Base-by-base conservation (phyloP, 2,797 vertebrate genomes). In the Alectoris magna region DNA sequence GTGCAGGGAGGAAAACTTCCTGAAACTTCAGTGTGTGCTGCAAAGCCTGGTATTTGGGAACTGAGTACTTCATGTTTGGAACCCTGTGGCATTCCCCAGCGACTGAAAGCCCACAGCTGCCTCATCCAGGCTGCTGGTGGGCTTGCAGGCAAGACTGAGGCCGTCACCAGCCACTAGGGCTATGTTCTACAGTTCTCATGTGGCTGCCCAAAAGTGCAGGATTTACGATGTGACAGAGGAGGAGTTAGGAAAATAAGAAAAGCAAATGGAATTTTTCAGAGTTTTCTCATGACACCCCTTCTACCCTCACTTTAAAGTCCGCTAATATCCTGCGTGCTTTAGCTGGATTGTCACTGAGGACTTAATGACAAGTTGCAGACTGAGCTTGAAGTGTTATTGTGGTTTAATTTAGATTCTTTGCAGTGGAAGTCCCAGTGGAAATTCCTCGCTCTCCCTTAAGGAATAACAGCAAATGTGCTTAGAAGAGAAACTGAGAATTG, bases 371-470 rank as follows among this genome's bases (percentile, higher is more conserved):
- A 75, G 56, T 84, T 94, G 56, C 34, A 73, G 67, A n/a, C 90
- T 88, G 60, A 75, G 67, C 60, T 87, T 75, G 76, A 87, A 62
- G 58, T 76, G 73, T 91, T 91, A 62, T 9, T 88, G 89, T 75
- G 46, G 51, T 90, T 96, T 94, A 91, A 93, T 91, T 91, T 86
- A 80, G 91, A 66, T 88, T 85, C 67, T 84, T 92, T 75, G 31
- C 2, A 1, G 67, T 84, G 49, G 66, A 92, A 93, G 49, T 77
- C 84, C 44, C 81, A 39, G 38, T 3, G 3, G 80, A 91, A 90
- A 71, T 83, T 64, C 34, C 71, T 68, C 21, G 2, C n/a, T 94
- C 88, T 79, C 44, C 81, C 79, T 69, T 91, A 55, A 75, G 70
- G 49, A 90, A 22, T 60, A 88, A 60, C 1, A 3, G 69, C 59